phyloP scores from a whole-genome alignment of 2,888 invertebrate genomes.

The Clostera curtula region DNA sequence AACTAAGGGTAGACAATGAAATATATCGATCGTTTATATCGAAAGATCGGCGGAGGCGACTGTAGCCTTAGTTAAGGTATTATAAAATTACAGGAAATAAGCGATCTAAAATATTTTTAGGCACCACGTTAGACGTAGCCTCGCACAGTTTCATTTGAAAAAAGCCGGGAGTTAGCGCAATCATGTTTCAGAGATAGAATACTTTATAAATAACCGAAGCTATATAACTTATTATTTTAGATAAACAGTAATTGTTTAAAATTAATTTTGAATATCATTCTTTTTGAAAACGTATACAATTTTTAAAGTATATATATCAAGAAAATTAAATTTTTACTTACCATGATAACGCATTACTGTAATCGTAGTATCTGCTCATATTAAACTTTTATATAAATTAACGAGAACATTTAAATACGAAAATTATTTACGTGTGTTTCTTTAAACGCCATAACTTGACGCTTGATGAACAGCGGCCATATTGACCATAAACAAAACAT shows the following conservation, averaged over 20 bases:
- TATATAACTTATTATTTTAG: background rate
- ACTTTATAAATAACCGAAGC: too few species aligned
- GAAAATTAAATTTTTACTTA: slow-evolving; percentile 45
- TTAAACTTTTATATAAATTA: slow-evolving; percentile 45
- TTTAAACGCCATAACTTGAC: slow-evolving; percentile 64
- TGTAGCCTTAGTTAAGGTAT: too few species aligned
- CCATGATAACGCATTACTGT: slow-evolving; percentile 72
- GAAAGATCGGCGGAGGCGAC: too few species aligned
- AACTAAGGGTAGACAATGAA: too few species aligned
- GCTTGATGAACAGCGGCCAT: slow-evolving; percentile 58
- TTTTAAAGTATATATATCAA: slow-evolving; percentile 61
- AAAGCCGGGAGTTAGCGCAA: slow-evolving; percentile 8
- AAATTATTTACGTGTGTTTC: slow-evolving; percentile 45
- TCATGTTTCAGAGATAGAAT: too few species aligned
- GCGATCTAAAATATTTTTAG: too few species aligned
- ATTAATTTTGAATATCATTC: background rate
- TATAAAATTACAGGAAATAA: too few species aligned
- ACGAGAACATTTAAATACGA: slow-evolving; percentile 46
- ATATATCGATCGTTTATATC: too few species aligned
- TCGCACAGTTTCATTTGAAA: slow-evolving; percentile 15
- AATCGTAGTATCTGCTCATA: slow-evolving; percentile 75
- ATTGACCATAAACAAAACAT: slow-evolving; percentile 62
- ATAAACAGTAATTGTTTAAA: background rate
- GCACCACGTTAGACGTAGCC: slow-evolving; percentile 21
- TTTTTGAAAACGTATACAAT: slow-evolving; percentile 53